Evolutionary conservation across 1,140 invertebrate species (phyloP).

Genomic region (Melitaea cinxia): DNA sequence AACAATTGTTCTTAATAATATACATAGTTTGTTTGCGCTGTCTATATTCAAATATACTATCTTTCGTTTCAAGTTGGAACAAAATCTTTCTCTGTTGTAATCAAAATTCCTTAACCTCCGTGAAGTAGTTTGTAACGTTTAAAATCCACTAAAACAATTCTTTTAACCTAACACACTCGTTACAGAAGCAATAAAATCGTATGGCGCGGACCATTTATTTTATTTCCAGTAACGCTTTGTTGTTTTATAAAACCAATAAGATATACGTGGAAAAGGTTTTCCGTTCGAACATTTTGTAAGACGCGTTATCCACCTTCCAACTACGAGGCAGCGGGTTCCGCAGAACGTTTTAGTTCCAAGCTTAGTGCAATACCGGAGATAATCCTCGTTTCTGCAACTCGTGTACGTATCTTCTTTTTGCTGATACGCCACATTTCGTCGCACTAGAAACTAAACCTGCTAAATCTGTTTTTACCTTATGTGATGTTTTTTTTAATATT

Average conservation of each 20-base stretch:
- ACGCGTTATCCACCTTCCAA: conserved; percentile 48
- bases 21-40: too few relatives aligned
- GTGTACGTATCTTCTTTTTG: conserved; percentile 45
- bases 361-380: conserved; percentile 51
- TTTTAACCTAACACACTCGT: conserved; percentile 35
- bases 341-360: conserved; percentile 50
- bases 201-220: conserved; percentile 37
- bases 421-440: conserved; percentile 30
- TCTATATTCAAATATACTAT: too few relatives aligned
- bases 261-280: conserved; percentile 49
- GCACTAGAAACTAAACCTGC: too few relatives aligned
- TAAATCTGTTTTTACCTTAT: too few relatives aligned
- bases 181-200: conserved; percentile 41
- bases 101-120: background rate
- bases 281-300: conserved; percentile 47
- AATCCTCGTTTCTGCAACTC: conserved; percentile 53
- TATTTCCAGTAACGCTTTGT: conserved; percentile 38
- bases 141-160: conserved; percentile 11
- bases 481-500: too few relatives aligned
- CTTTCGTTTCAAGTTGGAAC: too few relatives aligned
- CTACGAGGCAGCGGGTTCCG: conserved; percentile 34
- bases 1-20: too few relatives aligned
- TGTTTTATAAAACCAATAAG: conserved; percentile 40
- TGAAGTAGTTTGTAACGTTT: background rate
- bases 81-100: background rate